phyloP scores from a whole-genome alignment of 2,888 invertebrate genomes.

The Rhimphoctona megacephalus region DNA sequence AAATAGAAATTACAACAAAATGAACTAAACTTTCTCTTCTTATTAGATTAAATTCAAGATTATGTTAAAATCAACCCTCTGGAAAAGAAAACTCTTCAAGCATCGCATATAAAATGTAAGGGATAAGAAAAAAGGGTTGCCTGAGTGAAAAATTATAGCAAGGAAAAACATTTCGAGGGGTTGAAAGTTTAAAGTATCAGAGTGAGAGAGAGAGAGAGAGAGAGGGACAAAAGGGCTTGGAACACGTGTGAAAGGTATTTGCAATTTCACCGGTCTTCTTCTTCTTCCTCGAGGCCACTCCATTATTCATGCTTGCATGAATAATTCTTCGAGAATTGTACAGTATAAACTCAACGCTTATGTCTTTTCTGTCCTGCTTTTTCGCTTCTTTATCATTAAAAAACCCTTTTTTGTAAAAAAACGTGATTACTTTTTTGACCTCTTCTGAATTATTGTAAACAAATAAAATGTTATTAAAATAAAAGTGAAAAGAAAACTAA shows the following conservation, averaged over 20 bases:
- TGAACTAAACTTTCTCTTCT: background rate
- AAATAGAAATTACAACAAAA: background rate
- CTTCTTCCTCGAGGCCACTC: constrained; percentile 18
- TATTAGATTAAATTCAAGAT: background rate
- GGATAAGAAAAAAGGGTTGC: background rate
- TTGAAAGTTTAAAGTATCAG: constrained; percentile 13
- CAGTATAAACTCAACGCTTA: constrained; percentile 12
- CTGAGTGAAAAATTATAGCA: constrained; percentile 28
- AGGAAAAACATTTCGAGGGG: constrained; percentile 32
- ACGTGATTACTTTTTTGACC: background rate
- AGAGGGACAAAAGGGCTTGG: background rate
- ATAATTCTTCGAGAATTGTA: constrained; percentile 55
- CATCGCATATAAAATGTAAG: background rate
- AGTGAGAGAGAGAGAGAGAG: background rate
- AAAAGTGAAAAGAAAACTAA: background rate
- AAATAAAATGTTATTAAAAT: constrained; percentile 1
- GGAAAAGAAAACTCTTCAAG: background rate
- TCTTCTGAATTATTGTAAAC: background rate
- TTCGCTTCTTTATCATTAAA: background rate
- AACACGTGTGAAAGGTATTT: constrained; percentile 29
- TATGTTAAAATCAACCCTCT: background rate
- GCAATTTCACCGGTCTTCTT: constrained; percentile 48
- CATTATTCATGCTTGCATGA: constrained; percentile 61
- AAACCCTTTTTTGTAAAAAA: background rate
- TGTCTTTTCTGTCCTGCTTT: background rate